Evolutionary conservation across 1,140 invertebrate genomes (phyloP).

Genomic region (Zaprionus vittiger): DNA sequence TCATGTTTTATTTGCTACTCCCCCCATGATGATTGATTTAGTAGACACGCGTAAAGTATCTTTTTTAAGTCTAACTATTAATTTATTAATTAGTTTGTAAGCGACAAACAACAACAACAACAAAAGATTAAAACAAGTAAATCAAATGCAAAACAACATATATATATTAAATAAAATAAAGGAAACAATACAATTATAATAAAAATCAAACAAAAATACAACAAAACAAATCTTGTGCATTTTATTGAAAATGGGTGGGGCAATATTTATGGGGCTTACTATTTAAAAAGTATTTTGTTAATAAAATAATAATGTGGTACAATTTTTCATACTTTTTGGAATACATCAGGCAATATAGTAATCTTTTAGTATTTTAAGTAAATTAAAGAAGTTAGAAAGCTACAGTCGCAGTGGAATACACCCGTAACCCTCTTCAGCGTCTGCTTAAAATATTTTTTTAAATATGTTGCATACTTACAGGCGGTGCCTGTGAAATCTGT

Average conservation of each 20-base stretch:
- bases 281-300: background rate
- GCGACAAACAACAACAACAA: conserved; percentile 61
- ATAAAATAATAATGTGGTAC: background rate
- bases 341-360: background rate
- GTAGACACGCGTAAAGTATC: conserved; percentile 58
- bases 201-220: conserved; percentile 49
- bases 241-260: background rate
- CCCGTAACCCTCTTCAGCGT: too few relatives aligned
- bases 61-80: conserved; percentile 79
- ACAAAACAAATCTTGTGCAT: background rate
- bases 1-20: conserved; percentile 58
- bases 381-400: too few relatives aligned
- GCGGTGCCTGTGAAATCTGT: too few relatives aligned
- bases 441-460: too few relatives aligned
- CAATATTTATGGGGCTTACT: background rate
- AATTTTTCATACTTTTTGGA: background rate
- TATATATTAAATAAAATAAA: conserved; percentile 64
- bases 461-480: too few relatives aligned
- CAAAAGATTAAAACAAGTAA: conserved; percentile 70
- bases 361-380: too few relatives aligned
- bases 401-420: too few relatives aligned
- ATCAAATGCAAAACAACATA: conserved; percentile 64
- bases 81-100: conserved; percentile 83
- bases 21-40: conserved; percentile 64
- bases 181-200: conserved; percentile 77